A percentile compares a stretch with the other conserved stretches of the same genome.
Evolutionary conservation across 2,888 invertebrate species (phyloP).

Genomic region (Coleophora flavipennella): DNA sequence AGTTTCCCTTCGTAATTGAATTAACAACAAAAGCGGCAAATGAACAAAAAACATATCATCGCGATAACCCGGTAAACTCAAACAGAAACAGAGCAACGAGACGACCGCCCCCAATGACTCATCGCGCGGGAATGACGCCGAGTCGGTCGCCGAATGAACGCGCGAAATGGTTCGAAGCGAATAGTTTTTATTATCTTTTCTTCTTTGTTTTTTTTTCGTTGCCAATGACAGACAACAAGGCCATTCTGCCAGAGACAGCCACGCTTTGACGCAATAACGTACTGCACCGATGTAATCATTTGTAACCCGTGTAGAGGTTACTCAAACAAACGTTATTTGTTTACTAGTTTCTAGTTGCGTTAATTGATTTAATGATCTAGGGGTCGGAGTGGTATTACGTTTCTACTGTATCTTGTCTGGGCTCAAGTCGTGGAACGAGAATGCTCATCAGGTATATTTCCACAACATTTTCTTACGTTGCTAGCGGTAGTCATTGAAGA

Average conservation of each 20-base stretch:
- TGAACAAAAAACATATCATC: slow-evolving; percentile 24
- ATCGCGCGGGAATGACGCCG: slow-evolving; percentile 38
- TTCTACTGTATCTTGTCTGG: background rate
- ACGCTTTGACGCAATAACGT: slow-evolving; percentile 28
- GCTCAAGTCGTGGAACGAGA: too few relatives aligned
- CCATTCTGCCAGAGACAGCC: slow-evolving; percentile 26
- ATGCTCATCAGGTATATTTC: too few relatives aligned
- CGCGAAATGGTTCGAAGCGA: slow-evolving; percentile 19
- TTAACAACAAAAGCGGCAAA: slow-evolving; percentile 17
- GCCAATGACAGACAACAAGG: slow-evolving; percentile 36
- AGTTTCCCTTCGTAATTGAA: background rate
- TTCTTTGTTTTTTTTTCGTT: slow-evolving; percentile 18
- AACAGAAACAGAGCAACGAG: slow-evolving; percentile 16
- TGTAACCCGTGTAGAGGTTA: slow-evolving; percentile 31
- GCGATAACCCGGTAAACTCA: slow-evolving; percentile 39
- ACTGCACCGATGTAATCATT: slow-evolving; percentile 19
- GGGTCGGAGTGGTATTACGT: slow-evolving; percentile 28
- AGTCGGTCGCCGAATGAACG: too few relatives aligned
- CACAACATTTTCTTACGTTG: too few relatives aligned
- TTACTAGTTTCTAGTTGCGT: slow-evolving; percentile 29
- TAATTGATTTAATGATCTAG: slow-evolving; percentile 35
- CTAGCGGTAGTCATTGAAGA: too few relatives aligned
- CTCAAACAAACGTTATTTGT: slow-evolving; percentile 19
- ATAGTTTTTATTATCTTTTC: slow-evolving; percentile 26
- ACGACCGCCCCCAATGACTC: slow-evolving; percentile 41